phyloP scores from a whole-genome alignment of 2,797 vertebrate genomes.

The Carapus acus region DNA sequence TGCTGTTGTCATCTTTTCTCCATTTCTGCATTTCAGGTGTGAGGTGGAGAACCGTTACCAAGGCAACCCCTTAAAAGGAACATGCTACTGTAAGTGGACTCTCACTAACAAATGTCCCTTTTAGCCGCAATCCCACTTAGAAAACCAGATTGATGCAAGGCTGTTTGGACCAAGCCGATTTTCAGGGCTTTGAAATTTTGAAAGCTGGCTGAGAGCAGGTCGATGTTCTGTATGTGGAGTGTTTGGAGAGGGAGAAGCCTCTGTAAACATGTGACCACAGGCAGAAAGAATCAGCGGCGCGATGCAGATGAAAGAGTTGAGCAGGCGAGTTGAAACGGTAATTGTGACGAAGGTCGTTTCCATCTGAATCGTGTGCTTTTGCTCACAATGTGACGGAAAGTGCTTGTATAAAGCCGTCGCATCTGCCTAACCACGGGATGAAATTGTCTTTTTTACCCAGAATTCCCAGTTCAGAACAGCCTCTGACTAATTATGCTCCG shows the following conservation, averaged over 20 bases:
- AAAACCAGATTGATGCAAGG: slow-evolving; percentile 10
- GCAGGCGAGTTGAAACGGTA: not conserved
- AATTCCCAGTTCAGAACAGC: too few relatives aligned
- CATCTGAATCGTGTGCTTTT: too few relatives aligned
- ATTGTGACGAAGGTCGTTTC: not conserved
- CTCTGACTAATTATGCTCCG: too few relatives aligned
- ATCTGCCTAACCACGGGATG: too few relatives aligned
- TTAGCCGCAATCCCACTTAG: not conserved
- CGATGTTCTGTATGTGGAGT: slow-evolving; percentile 32
- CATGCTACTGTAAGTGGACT: slow-evolving; percentile 94
- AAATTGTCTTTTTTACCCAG: too few relatives aligned
- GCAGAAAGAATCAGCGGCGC: slow-evolving; percentile 13
- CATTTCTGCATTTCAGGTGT: slow-evolving; percentile 74
- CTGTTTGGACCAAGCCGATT: too few relatives aligned
- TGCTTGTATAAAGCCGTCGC: too few relatives aligned
- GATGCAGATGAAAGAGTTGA: slow-evolving; percentile 17
- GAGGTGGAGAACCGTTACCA: slow-evolving; percentile 98
- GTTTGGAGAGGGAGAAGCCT: slow-evolving; percentile 8
- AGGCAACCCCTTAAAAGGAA: slow-evolving; percentile 98
- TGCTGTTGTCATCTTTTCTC: slow-evolving; percentile 5
- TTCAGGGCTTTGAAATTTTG: slow-evolving; percentile 31
- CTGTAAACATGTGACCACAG: slow-evolving; percentile 2
- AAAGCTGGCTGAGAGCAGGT: too few relatives aligned
- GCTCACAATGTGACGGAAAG: too few relatives aligned
- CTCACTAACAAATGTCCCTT: slow-evolving; percentile 12